Evolutionary conservation across 2,113 vertebrate species (phyloP), one percentile per base, ranked within the genome.

Genomic region (Labeo catla): DNA sequence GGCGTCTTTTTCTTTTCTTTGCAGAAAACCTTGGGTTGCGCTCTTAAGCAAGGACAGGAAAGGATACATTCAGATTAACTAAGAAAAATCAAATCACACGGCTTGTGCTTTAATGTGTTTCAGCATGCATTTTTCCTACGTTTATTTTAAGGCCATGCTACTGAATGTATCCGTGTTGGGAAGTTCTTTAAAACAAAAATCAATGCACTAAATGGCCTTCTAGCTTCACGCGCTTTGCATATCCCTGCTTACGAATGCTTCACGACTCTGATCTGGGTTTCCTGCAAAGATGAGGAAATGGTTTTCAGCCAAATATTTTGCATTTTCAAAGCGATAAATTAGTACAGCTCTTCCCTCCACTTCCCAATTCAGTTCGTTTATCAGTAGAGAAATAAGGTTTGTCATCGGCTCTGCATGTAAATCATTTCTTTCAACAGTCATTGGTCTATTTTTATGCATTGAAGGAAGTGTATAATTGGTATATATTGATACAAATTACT

Each of bases 1-100:
- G 72, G 43, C 36, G 7, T 79, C 5, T 39, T 23, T 84, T 61
- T n/a, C 77, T 84, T 50, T 83, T 80, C 47, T 84, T 65, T 86
- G 77, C 84, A 84, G 76, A 86, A 82, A 49, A 6, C 59, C 81
- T 39, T 80, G 66, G 68, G 49, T 76, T 68, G 16, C 13, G 15
- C 76, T 66, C 76, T 13, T 28, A 57, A 43, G 52, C 23, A 76
- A 84, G 84, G 28, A 81, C 54, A 34, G 65, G 78, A 74, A 86
- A 76, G 70, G 76, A 84, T 47, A 74, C 52, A n/a, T 19, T 28
- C 65, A 28, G 4, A 50, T 57, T 66, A 13, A 47, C 16, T 39
- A 45, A 54, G 65, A 49, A 54, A 36, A 19, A 39, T 36, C 70
- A 4, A 12, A 59, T 23, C 39, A 6, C 10, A 6, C 1, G 3